phyloP scores from a whole-genome alignment of 2,113 vertebrate genomes.

The Phrynocephalus versicolor region DNA sequence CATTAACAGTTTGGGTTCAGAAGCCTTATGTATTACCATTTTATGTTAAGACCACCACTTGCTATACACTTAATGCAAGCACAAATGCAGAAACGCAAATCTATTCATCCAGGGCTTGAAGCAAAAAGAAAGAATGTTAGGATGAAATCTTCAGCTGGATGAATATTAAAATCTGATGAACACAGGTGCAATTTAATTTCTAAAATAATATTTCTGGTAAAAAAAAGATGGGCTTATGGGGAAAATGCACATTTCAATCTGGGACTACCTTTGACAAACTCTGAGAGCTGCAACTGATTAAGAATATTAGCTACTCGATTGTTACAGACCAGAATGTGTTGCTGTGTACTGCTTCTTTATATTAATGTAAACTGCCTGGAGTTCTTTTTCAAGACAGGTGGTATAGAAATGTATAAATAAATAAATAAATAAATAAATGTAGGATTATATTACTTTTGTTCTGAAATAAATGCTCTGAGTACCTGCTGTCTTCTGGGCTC shows the following conservation, averaged over 20 bases:
- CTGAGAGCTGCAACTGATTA: neutral
- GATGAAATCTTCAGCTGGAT: neutral
- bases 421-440: no score
- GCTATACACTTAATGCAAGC: neutral
- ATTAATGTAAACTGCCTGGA: no score
- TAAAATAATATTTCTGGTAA: neutral
- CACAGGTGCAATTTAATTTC: accelerated
- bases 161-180: neutral
- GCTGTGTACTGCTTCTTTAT: no score
- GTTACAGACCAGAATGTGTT: neutral
- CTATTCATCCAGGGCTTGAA: neutral
- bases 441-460: neutral
- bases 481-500: neutral
- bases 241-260: neutral
- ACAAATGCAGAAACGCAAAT: no score
- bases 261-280: neutral
- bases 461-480: neutral
- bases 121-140: neutral
- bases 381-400: no score
- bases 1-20: neutral
- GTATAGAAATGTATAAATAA: no score
- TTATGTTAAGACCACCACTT: neutral
- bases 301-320: neutral
- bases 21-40: neutral
- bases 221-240: neutral